Percentiles rank a stretch among this genome's conserved stretches.
Conservation (phyloP, 2,888 invertebrate genomes). For the Erebia ligea region DNA sequence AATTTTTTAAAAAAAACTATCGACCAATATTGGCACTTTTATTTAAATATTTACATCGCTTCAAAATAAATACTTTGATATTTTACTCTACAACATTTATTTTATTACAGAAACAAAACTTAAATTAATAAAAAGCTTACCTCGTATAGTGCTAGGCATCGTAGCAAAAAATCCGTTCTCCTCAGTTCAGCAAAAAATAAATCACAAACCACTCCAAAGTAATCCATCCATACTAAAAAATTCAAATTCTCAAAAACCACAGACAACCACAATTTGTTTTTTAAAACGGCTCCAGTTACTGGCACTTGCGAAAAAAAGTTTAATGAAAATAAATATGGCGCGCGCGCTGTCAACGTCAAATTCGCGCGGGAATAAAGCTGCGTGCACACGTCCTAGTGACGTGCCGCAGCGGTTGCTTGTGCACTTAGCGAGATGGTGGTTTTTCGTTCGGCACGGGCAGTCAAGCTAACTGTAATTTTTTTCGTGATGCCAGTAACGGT, state of each 20-base stretch:
- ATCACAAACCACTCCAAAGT: slow-evolving; percentile 44
- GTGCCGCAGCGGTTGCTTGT: slow-evolving; percentile 67
- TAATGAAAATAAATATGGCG: slow-evolving; percentile 45
- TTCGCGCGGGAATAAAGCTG: slow-evolving; percentile 49
- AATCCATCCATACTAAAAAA: slow-evolving; percentile 40
- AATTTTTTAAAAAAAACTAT: too few relatives aligned
- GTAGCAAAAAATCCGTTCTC: slow-evolving; percentile 62
- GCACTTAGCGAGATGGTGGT: slow-evolving; percentile 47
- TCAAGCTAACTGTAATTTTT: slow-evolving; percentile 77
- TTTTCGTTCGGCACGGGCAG: slow-evolving; percentile 70
- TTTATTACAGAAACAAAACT: background rate
- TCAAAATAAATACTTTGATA: background rate
- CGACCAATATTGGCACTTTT: too few relatives aligned
- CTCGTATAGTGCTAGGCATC: slow-evolving; percentile 82
- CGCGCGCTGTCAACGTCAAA: slow-evolving; percentile 61
- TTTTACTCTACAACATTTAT: too few relatives aligned
- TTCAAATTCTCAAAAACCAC: slow-evolving; percentile 29
- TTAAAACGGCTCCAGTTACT: slow-evolving; percentile 33
- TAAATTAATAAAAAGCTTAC: slow-evolving; percentile 52
- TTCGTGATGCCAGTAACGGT: slow-evolving; percentile 78
- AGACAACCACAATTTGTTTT: slow-evolving; percentile 26
- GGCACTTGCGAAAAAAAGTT: slow-evolving; percentile 28
- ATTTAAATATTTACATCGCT: too few relatives aligned
- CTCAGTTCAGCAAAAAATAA: slow-evolving; percentile 41
- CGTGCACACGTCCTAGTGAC: slow-evolving; percentile 71